Conservation (phyloP, 2,888 invertebrate genomes). For the Rugalucina vietnamica region DNA sequence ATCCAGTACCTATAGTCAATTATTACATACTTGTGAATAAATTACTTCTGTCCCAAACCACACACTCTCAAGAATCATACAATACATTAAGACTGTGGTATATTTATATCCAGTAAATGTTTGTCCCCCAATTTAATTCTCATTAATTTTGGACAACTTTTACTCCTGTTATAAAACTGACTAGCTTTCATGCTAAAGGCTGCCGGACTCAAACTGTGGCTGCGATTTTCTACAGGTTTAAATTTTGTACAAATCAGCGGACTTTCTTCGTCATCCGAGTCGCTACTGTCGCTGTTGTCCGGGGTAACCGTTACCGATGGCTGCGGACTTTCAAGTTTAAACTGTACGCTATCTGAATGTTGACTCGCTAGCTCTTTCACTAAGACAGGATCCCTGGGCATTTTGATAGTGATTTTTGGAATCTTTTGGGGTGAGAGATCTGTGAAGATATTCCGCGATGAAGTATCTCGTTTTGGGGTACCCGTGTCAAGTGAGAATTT, state of each 20-base stretch:
- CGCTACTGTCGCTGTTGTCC: constrained; percentile 55
- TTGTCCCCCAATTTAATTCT: constrained; percentile 56
- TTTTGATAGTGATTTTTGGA: constrained; percentile 72
- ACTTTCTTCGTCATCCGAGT: constrained; percentile 60
- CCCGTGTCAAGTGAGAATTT: not conserved
- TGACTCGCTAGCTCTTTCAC: constrained; percentile 64
- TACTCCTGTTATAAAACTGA: not conserved
- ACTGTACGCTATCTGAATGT: constrained; percentile 61
- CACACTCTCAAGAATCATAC: not conserved
- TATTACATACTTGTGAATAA: not conserved
- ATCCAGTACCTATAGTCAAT: too few relatives aligned
- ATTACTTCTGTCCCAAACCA: not conserved
- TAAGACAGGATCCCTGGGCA: constrained; percentile 69
- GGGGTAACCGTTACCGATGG: constrained; percentile 47
- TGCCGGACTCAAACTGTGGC: not conserved
- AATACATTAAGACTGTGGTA: constrained; percentile 30
- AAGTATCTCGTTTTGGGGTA: not conserved
- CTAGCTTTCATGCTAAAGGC: constrained; percentile 1
- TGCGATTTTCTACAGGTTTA: constrained; percentile 16
- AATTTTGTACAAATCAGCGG: constrained; percentile 60
- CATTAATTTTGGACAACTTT: constrained; percentile 54
- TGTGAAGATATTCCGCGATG: not conserved
- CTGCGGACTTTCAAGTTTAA: constrained; percentile 61
- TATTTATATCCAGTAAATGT: constrained; percentile 55
- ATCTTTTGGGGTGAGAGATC: constrained; percentile 49